phyloP scores from a whole-genome alignment of 2,888 invertebrate species.

The Leptothorax acervorum region DNA sequence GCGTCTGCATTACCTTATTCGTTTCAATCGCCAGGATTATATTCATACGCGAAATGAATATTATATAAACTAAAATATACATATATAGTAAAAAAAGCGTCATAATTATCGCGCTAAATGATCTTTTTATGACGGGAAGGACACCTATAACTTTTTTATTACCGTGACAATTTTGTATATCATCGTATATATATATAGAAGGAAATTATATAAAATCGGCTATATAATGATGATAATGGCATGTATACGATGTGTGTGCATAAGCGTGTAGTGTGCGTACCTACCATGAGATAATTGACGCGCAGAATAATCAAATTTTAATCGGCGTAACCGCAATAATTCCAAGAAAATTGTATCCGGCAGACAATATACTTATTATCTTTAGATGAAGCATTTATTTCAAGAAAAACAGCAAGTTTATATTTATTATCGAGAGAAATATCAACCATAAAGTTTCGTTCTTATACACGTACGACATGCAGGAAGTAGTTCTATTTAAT shows the following conservation, averaged over 20 bases:
- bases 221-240: not conserved
- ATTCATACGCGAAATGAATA: not conserved
- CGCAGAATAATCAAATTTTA: slow-evolving; percentile 16
- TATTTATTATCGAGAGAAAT: not conserved
- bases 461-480: not conserved
- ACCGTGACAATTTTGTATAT: not conserved
- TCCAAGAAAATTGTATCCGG: slow-evolving; percentile 14
- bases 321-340: not conserved
- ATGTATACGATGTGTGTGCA: not conserved
- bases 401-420: not conserved
- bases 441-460: not conserved
- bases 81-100: not conserved
- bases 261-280: not conserved
- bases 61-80: not conserved
- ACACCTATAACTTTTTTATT: not conserved
- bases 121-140: slow-evolving; percentile 8
- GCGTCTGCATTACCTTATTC: no score
- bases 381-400: slow-evolving; percentile 1
- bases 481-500: slow-evolving; percentile 1
- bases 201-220: slow-evolving; percentile 21
- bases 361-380: not conserved
- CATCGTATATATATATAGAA: not conserved
- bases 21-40: not conserved
- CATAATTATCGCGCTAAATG: not conserved
- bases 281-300: not conserved